Evolutionary conservation across 2,113 vertebrate species (phyloP).

Genomic region (Aegithalos caudatus): DNA sequence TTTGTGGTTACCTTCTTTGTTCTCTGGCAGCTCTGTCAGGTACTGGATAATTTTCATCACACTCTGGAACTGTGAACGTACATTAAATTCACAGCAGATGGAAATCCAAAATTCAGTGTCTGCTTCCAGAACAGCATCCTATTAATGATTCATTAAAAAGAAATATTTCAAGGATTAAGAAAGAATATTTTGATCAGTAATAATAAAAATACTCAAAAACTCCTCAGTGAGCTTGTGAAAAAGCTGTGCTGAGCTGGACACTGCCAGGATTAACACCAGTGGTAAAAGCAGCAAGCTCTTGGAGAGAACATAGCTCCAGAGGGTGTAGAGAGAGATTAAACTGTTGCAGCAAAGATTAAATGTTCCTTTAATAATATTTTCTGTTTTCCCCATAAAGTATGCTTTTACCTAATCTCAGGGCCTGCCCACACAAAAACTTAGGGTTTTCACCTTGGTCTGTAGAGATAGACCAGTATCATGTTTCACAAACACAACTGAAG

Average conservation of each 20-base stretch:
- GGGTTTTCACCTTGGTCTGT: not conserved
- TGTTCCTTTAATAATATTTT: not conserved
- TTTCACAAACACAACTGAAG: not conserved
- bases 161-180: not conserved
- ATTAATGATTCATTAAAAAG: not conserved
- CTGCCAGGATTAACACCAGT: not conserved
- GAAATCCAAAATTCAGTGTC: constrained; percentile 93
- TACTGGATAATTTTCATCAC: constrained; percentile 85
- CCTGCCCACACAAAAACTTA: not conserved
- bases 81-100: constrained; percentile 84
- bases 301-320: not conserved
- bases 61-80: constrained; percentile 78
- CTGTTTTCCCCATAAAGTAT: not conserved
- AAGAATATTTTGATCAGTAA: not conserved
- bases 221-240: not conserved
- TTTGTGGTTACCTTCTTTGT: constrained; percentile 82
- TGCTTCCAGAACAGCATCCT: constrained; percentile 86
- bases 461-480: not conserved
- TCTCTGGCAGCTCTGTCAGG: constrained; percentile 84
- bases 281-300: not conserved
- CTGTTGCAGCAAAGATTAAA: not conserved
- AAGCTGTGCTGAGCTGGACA: not conserved
- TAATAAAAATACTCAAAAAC: not conserved
- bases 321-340: not conserved
- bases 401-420: not conserved